Evolutionary conservation across 2,113 vertebrate species (phyloP).

Genomic region (Paramisgurnus dabryanus): DNA sequence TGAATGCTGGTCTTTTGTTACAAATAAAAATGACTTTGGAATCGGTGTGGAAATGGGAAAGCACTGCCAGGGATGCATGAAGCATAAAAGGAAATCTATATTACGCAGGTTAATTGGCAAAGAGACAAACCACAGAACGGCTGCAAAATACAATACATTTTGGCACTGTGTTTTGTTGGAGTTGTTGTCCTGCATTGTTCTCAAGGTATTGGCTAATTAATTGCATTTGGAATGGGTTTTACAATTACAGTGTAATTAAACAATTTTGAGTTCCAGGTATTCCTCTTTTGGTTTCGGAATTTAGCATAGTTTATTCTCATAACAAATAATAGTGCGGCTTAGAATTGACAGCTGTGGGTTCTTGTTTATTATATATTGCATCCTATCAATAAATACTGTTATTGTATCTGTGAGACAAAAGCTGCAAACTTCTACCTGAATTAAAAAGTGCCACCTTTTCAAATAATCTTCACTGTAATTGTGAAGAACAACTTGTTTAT

Average conservation of each 20-base stretch:
- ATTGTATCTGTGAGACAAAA: no score
- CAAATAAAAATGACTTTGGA: slow-evolving; percentile 35
- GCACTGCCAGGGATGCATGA: not conserved
- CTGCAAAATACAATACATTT: not conserved
- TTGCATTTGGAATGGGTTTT: not conserved
- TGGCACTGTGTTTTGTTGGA: not conserved
- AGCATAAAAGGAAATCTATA: slow-evolving; percentile 14
- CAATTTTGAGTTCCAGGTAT: no score
- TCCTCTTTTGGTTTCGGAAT: no score
- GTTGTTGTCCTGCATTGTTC: not conserved
- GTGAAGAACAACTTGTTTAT: no score
- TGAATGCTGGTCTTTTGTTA: slow-evolving; percentile 34
- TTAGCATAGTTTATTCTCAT: no score
- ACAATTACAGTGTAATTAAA: not conserved
- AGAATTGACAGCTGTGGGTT: no score
- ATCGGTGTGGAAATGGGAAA: slow-evolving; percentile 10
- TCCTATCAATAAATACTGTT: no score
- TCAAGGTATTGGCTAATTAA: not conserved
- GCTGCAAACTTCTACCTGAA: no score
- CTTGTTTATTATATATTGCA: no score
- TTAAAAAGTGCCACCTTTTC: no score
- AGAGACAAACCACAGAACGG: not conserved
- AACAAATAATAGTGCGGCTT: no score
- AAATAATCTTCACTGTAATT: no score
- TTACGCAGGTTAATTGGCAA: slow-evolving; percentile 13